phyloP scores from a whole-genome alignment of 2,888 invertebrate genomes.

The Oxystoma pomonae region DNA sequence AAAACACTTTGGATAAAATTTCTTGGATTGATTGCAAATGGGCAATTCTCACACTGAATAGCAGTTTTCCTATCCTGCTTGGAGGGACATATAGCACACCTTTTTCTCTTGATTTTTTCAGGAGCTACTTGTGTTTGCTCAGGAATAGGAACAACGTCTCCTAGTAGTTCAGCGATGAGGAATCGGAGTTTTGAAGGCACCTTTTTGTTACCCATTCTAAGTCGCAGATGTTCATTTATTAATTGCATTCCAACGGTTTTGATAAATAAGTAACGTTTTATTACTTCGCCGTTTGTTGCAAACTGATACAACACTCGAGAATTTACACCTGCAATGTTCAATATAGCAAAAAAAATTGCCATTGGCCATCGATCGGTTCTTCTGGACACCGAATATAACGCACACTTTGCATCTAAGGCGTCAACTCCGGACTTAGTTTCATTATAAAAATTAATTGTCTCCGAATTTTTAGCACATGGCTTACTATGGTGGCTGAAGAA shows the following conservation, averaged over 20 bases:
- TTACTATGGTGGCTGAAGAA: constrained; percentile 3
- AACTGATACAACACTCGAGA: constrained; percentile 12
- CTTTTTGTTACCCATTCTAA: not conserved
- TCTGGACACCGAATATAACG: constrained; percentile 23
- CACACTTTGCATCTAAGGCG: no score
- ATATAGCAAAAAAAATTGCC: no score
- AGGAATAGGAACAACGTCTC: not conserved
- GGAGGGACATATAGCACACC: constrained; percentile 1
- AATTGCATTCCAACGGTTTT: not conserved
- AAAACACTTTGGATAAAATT: no score
- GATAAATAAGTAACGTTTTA: not conserved
- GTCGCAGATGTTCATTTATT: not conserved
- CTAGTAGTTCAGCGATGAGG: not conserved
- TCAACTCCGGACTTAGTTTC: no score
- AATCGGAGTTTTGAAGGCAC: not conserved
- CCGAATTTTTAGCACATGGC: constrained; percentile 14
- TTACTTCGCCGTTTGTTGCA: constrained; percentile 15
- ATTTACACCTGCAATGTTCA: no score
- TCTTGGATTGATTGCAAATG: constrained; percentile 1
- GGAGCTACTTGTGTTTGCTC: not conserved
- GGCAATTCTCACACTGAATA: not conserved
- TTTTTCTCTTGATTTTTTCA: not conserved
- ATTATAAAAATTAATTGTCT: constrained; percentile 25
- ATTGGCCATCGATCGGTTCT: no score
- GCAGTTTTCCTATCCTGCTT: constrained; percentile 3